Evolutionary conservation across 1,140 invertebrate genomes (phyloP), one percentile per base, ranked within the genome.

Genomic region (Hyles euphorbiae): DNA sequence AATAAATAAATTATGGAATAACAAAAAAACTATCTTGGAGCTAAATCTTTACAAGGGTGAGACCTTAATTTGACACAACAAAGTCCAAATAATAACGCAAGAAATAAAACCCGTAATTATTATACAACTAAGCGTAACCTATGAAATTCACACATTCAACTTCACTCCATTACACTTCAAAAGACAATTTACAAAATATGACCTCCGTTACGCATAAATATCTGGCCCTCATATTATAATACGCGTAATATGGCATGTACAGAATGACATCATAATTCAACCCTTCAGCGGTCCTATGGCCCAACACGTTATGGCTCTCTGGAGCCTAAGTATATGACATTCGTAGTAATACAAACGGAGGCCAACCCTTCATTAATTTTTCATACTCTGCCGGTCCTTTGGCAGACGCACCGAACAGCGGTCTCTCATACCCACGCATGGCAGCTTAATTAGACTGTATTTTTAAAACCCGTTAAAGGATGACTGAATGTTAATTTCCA

Each of bases 211-310:
- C 22, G 22, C 22, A 22, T 22, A 22, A 40, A 40, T 40, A 40
- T 40, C 36, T 40, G 36, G 5, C 36, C 8, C 36, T 8, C 36
- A 40, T 40, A 40, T 8, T 40, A 40, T 40, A 40, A 47, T 12
- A 32, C 34, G 34, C 0, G 12, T 50, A 33, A 50, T 50, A 50
- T 6, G 3, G 3, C 32, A 9, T 52, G 34, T 34, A 34, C 10
- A n/a, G 50, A 40, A 56, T 61, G 43, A 48, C 53, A 7, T 47
- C 43, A 52, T 56, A 56, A 61, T 56, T 56, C 48, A 52, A 45
- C 60, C 49, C 54, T 48, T 53, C 34, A 9, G 0, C 44, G 5
- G 22, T 10, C 3, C n/a, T 22, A 32, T 43, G 32, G 58, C 51
- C 12, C 12, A 22, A 22, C 22, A 10, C 32, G 53, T 52, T 12